These are phyloP conservation scores for Triplophysa dalaica DNA, from an alignment of 2,113 vertebrate genomes.

Conservation along the genomic window DNA sequence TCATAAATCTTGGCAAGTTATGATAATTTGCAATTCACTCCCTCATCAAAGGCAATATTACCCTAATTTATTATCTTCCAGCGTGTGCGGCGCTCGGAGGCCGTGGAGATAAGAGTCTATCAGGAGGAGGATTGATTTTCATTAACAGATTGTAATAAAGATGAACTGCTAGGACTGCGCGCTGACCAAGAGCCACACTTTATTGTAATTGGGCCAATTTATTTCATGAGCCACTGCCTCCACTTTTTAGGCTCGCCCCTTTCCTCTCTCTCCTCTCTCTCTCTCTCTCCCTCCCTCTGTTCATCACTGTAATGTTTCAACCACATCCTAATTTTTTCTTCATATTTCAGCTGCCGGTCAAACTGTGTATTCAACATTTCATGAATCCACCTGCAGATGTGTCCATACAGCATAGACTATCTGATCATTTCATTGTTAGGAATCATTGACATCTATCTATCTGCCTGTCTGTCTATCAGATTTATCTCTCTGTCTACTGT, in stretches of 20 bases:
- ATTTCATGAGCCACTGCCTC: conserved; percentile 74
- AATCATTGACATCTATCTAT: too few species aligned
- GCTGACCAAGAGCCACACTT: conserved; percentile 82
- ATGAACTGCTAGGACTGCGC: conserved; percentile 76
- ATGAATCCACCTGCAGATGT: background rate
- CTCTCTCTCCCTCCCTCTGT: conserved; percentile 22
- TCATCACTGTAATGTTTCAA: conserved; percentile 49
- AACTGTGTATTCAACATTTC: conserved; percentile 35
- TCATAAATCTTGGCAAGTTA: conserved; percentile 84
- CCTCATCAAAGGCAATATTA: conserved; percentile 85
- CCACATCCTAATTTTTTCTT: conserved; percentile 45
- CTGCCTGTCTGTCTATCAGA: too few species aligned
- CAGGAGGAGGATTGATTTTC: conserved; percentile 85
- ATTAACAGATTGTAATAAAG: conserved; percentile 86
- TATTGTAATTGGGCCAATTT: conserved; percentile 84
- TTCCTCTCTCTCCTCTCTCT: background rate
- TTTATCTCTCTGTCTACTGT: too few species aligned
- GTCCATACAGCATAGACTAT: background rate
- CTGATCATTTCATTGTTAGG: too few species aligned
- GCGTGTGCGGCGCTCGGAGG: conserved; percentile 71
- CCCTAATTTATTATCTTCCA: conserved; percentile 83
- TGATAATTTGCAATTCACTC: conserved; percentile 85
- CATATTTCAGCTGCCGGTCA: conserved; percentile 43
- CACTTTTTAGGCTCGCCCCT: conserved; percentile 59
- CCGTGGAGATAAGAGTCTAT: conserved; percentile 83